phyloP scores from a whole-genome alignment of 2,797 vertebrate genomes.

The Bradypus variegatus region DNA sequence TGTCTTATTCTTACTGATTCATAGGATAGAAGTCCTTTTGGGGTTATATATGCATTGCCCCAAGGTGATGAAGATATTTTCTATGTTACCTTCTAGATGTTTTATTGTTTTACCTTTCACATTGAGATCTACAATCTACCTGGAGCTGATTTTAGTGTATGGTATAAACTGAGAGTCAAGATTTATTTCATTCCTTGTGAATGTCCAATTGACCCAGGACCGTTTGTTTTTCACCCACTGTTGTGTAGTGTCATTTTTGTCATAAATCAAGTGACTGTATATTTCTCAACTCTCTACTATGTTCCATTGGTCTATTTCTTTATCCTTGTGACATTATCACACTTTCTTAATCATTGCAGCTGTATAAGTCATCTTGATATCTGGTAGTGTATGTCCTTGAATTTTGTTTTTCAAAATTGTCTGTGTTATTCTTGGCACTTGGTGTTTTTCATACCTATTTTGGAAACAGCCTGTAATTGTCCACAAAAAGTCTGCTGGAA shows the following conservation, averaged over 20 bases:
- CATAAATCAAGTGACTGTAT: not conserved
- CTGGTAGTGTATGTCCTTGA: not conserved
- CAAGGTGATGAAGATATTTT: not conserved
- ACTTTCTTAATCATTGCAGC: not conserved
- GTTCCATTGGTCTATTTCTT: not conserved
- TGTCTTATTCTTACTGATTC: not conserved
- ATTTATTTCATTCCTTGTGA: not conserved
- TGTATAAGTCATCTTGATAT: not conserved
- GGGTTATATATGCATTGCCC: not conserved
- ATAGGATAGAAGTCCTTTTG: not conserved
- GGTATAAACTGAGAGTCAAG: not conserved
- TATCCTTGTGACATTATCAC: not conserved
- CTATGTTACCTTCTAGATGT: not conserved
- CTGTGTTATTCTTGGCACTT: not conserved
- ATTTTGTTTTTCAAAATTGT: conserved; percentile 12
- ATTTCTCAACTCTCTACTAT: not conserved
- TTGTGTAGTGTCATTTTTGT: not conserved
- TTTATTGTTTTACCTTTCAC: not conserved
- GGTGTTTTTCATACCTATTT: not conserved
- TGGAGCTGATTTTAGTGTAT: not conserved
- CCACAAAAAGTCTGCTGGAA: not conserved
- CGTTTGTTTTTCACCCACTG: not conserved
- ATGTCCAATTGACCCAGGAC: not conserved
- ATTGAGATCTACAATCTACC: not conserved
- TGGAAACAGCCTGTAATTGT: not conserved